A percentile compares a stretch with the other conserved stretches of the same genome.
These are phyloP conservation scores for Gari tellinella DNA, from an alignment of 2,888 invertebrate species.

Conservation along the genomic window DNA sequence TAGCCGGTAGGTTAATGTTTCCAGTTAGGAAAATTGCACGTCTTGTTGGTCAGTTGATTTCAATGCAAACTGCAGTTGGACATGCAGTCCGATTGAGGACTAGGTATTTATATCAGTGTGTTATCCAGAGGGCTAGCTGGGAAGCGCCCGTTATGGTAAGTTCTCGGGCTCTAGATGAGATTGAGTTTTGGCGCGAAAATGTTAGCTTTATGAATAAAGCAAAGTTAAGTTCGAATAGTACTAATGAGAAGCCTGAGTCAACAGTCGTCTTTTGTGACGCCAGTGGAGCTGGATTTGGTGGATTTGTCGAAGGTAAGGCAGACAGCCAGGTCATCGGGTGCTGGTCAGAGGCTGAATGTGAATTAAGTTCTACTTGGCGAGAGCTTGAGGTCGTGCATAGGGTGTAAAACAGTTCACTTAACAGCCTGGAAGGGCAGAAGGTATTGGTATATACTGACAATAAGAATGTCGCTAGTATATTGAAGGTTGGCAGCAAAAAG, in stretches of 20 bases:
- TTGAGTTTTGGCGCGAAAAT: constrained; percentile 12
- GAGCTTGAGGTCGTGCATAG: constrained; percentile 46
- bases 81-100: too few species aligned
- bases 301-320: constrained; percentile 23
- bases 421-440: constrained; percentile 25
- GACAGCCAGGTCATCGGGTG: constrained; percentile 28
- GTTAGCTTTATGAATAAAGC: constrained; percentile 8
- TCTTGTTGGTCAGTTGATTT: too few species aligned
- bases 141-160: constrained; percentile 22
- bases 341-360: constrained; percentile 33
- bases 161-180: constrained; percentile 7
- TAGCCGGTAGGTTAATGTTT: too few species aligned
- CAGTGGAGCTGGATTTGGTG: constrained; percentile 12
- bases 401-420: constrained; percentile 9
- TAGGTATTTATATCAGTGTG: too few species aligned
- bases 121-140: constrained; percentile 30
- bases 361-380: constrained; percentile 51
- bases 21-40: too few species aligned
- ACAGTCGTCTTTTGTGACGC: too few species aligned
- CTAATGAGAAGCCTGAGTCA: too few species aligned
- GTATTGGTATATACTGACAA: constrained; percentile 39
- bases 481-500: constrained; percentile 35
- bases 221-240: background rate
- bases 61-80: too few species aligned
- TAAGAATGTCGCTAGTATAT: too few species aligned